These are phyloP conservation scores for Peromyscus melanophrys DNA, from an alignment of 2,797 vertebrate species.

Conservation along the genomic window DNA sequence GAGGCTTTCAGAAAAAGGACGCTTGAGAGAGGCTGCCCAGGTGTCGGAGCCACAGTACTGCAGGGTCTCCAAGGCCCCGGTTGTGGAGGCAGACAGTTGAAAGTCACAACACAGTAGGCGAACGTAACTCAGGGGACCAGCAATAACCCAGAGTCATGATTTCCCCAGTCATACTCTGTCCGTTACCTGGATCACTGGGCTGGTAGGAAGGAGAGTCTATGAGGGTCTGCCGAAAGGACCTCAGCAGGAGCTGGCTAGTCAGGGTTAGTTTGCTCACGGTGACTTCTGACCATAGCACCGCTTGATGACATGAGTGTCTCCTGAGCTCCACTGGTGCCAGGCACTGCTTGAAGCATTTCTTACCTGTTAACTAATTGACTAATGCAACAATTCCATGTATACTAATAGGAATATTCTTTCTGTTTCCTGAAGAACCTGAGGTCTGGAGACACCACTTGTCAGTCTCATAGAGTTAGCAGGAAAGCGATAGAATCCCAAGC, in stretches of 20 bases:
- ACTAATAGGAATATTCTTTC: conserved; percentile 7
- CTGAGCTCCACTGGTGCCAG: background rate
- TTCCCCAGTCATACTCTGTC: background rate
- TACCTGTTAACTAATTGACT: conserved; percentile 52
- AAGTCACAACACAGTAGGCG: background rate
- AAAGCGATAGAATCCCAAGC: conserved; percentile 29
- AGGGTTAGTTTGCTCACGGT: background rate
- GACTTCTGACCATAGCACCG: background rate
- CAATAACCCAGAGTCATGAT: conserved; percentile 15
- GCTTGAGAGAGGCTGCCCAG: conserved; percentile 37
- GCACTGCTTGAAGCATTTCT: conserved; percentile 17
- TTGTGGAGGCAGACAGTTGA: background rate
- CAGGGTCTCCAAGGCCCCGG: conserved; percentile 25
- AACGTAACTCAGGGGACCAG: background rate
- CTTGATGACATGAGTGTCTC: background rate
- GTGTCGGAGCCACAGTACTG: background rate
- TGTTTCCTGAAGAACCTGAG: conserved; percentile 34
- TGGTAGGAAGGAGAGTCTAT: background rate
- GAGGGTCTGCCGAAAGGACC: background rate
- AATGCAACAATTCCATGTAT: background rate
- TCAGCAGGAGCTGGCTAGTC: background rate
- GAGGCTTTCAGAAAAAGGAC: conserved; percentile 55
- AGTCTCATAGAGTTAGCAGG: background rate
- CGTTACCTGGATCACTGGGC: conserved; percentile 12
- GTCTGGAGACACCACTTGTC: conserved; percentile 4